Evolutionary conservation across 2,888 invertebrate species (phyloP).

Genomic region (Malacosoma neustria): DNA sequence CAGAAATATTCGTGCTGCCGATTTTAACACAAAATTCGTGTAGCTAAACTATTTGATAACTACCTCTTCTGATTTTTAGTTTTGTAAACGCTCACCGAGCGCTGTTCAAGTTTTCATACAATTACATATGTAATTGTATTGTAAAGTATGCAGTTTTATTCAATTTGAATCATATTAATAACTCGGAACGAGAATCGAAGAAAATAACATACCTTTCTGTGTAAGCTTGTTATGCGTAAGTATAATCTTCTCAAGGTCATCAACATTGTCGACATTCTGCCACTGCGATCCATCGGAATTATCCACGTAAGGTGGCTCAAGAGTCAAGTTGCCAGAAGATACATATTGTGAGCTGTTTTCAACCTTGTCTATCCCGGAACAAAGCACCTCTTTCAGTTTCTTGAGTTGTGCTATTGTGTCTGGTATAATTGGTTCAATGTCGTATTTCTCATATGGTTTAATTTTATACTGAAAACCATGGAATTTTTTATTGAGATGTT

Average conservation of each 20-base stretch:
- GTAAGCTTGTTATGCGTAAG: conserved; percentile 5
- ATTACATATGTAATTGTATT: no score
- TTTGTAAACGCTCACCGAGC: no score
- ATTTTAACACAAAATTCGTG: no score
- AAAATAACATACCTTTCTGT: conserved; percentile 5
- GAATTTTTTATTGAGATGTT: no score
- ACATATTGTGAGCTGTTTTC: conserved; percentile 29
- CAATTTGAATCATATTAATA: no score
- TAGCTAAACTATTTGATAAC: no score
- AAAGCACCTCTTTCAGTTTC: conserved; percentile 22
- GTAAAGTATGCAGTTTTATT: no score
- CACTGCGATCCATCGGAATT: conserved; percentile 24
- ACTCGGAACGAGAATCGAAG: no score
- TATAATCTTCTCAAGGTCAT: conserved; percentile 30
- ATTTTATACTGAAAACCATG: conserved; percentile 25
- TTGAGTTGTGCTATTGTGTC: conserved; percentile 22
- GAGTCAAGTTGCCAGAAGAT: conserved; percentile 5
- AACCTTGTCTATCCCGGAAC: conserved; percentile 15
- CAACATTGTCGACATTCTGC: conserved; percentile 32
- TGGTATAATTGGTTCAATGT: conserved; percentile 20
- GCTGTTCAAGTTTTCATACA: no score
- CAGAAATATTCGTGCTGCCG: no score
- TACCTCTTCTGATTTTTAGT: no score
- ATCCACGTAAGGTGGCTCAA: conserved; percentile 9
- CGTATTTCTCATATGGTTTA: conserved; percentile 23